Conservation (phyloP, 2,888 invertebrate species). For the Xylophagus ater region DNA sequence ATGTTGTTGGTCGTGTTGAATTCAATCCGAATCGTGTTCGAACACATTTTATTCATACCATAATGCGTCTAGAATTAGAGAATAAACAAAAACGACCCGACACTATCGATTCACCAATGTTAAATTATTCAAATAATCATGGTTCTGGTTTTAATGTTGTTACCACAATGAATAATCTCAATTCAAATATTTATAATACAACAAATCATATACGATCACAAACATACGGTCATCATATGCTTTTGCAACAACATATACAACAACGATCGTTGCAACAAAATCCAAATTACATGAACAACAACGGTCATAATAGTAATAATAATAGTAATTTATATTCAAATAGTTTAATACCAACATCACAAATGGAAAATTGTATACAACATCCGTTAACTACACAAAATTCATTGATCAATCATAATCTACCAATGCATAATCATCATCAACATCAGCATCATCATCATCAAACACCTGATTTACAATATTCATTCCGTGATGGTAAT, state of each 20-base stretch:
- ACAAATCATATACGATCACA: constrained; percentile 10
- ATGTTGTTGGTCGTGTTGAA: constrained; percentile 85
- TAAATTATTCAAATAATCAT: constrained; percentile 8
- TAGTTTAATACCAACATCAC: too few species aligned
- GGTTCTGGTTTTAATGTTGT: constrained; percentile 9
- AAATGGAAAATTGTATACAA: too few species aligned
- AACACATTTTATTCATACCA: constrained; percentile 93
- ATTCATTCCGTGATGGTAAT: constrained; percentile 19
- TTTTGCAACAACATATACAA: background rate
- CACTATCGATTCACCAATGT: constrained; percentile 9
- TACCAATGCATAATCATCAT: background rate
- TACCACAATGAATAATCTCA: constrained; percentile 2
- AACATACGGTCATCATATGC: constrained; percentile 8
- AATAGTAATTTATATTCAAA: constrained; percentile 1
- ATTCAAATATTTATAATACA: constrained; percentile 13
- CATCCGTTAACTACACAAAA: background rate
- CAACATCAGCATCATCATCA: constrained; percentile 6
- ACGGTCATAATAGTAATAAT: too few species aligned
- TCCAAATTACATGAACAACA: constrained; percentile 1
- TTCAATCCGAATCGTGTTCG: constrained; percentile 92
- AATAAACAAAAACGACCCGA: constrained; percentile 56
- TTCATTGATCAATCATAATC: background rate
- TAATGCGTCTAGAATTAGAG: constrained; percentile 85
- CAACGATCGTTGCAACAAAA: constrained; percentile 4
- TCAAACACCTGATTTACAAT: constrained; percentile 19